phyloP scores from a whole-genome alignment of 2,797 vertebrate species.

The Enteromius viviparus region DNA sequence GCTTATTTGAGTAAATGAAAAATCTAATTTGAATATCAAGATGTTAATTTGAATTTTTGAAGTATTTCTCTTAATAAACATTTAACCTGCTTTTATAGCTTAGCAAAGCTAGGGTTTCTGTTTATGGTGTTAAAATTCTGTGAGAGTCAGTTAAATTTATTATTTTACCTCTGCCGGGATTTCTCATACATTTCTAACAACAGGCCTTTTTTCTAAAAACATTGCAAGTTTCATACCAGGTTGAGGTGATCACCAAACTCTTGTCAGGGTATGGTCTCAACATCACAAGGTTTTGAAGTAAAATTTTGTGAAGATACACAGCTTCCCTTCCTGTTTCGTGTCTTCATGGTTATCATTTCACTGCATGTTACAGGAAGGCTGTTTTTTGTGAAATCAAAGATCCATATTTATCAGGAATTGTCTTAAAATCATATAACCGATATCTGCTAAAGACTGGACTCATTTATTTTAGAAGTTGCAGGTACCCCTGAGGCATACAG shows the following conservation, averaged over 20 bases:
- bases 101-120: not conserved
- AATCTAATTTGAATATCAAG: conserved; percentile 63
- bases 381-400: conserved; percentile 1
- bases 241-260: not conserved
- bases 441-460: not conserved
- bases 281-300: not conserved
- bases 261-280: not conserved
- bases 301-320: not conserved
- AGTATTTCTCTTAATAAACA: conserved; percentile 11
- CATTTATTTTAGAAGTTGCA: not conserved
- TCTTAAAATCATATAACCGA: not conserved
- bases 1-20: conserved; percentile 70
- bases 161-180: not conserved
- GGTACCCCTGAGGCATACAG: not conserved
- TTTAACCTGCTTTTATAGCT: not conserved
- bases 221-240: not conserved
- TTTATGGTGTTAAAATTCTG: not conserved
- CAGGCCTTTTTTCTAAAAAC: not conserved
- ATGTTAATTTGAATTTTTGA: not conserved
- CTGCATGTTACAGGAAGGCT: not conserved
- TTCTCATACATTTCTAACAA: not conserved
- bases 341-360: not conserved
- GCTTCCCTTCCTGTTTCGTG: not conserved
- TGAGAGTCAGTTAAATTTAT: not conserved
- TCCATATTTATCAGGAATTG: not conserved